Evolutionary conservation across 2,888 invertebrate genomes (phyloP), one percentile per base, ranked within the genome.

Genomic region (Thyatira batis): DNA sequence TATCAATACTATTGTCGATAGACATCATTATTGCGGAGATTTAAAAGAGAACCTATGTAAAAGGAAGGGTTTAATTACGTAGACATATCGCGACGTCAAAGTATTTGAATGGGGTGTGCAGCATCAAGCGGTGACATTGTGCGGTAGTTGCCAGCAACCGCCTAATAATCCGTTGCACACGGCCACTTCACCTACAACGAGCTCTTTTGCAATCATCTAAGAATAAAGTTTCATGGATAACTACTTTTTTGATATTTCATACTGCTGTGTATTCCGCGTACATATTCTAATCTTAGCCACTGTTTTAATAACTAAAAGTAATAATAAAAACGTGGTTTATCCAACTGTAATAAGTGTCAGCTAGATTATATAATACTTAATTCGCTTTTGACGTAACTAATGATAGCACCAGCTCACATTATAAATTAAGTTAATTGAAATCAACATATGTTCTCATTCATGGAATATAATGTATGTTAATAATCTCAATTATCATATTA

Each of bases 41-140:
- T n/a, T 28, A 51, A 63, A 60, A 58, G 43, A 28, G 52, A 57
- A 53, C 53, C 33, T 66, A 61, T 66, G 52, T 57, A 61, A 64
- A 67, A 69, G 65, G 44, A 56, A 58, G 52, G 52, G 53, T 58
- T 67, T 69, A 67, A 70, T 64, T 66, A 65, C 63, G 65, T 51
- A 61, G 60, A 61, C 56, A 61, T 61, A 54, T 58, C 57, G 49
- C 21, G 45, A 52, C 60, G 63, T 63, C 58, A 65, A 63, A 58
- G 60, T 60, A 59, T 67, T 65, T 55, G 55, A 65, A 55, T 52
- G 60, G 54, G 58, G 49, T 30, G 55, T 53, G 56, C 49, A 53
- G 50, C 60, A 60, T 61, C 64, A 59, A 53, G 56, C 57, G 56
- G 51, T 63, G 61, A 61, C 55, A 59, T 61, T 67, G 60, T 63